Base-by-base conservation (phyloP, 2,797 vertebrate species). In the Tamandua tetradactyla region DNA sequence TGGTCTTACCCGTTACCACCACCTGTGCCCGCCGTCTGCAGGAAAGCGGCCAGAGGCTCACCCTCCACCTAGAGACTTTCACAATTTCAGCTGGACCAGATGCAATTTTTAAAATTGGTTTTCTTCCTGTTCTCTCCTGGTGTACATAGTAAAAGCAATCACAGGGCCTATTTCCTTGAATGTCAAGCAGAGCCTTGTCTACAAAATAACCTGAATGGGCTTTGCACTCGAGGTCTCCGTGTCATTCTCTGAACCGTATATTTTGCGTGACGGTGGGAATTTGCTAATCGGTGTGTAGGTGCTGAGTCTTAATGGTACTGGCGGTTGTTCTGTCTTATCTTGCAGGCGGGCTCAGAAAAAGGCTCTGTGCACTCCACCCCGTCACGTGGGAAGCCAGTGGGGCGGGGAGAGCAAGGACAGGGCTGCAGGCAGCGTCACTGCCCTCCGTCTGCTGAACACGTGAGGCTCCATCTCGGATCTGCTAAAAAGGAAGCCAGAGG, bases 61-160 rank as follows among this genome's bases (percentile, higher is more conserved):
- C 75, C 40, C 40, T 44, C 72, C 35, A 37, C 76, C 61, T 47
- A 59, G 42, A 49, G 30, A 32, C n/a, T n/a, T n/a, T n/a, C 7
- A 27, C n/a, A 44, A 52, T 83, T 87, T 35, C 49, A 47, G 52
- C 12, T 32, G 27, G 87, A 74, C 23, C 62, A 64, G 25, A 32
- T 20, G 40, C 0, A 0, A 22, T 75, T 47, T 78, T 57, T 81
- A 7, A 84, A n/a, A 62, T 22, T 84, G 20, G 40, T 69, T 83
- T 64, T 89, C 62, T 71, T 40, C 18, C 18, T 84, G 2, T 83
- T 92, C 13, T n/a, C 93, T 20, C 35, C 49, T 64, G 13, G 68
- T 27, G 15, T 66, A 91, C 89, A 87, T 44, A 91, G 66, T 25
- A 35, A 76, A 78, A 74, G 32, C 72, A 92, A 57, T 81, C 69